Evolutionary conservation across 2,113 vertebrate species (phyloP), one percentile per base, ranked within the genome.

Genomic region (Etheostoma cragini): DNA sequence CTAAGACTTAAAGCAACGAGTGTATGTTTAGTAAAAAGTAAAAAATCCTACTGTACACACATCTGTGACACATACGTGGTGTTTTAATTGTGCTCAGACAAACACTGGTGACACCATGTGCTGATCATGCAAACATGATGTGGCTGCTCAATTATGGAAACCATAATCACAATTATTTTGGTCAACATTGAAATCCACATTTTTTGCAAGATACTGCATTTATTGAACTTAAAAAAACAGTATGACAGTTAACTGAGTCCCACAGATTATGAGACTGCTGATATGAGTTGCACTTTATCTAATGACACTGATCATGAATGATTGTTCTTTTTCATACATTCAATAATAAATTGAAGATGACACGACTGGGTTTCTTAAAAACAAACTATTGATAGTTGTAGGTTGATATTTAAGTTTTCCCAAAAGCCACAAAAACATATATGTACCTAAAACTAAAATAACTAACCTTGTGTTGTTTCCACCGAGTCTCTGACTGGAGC

Each of bases 251-350:
- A n/a, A n/a, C n/a, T n/a, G 3, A 38, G 57, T 75, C 65, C 75
- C 65, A 69, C 50, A 19, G 66, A 53, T 73, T 35, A 38, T 60
- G 57, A 81, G 56, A 33, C 78, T 35, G 72, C 78, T 85, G 21
- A 38, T 22, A 73, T 81, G 62, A 88, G 85, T 76, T 84, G 88
- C 89, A 91, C 88, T 91, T 93, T 87, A 80, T 88, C 67, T 30
- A 62, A 77, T 74, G 77, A 91, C 79, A 75, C 81, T 19, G 26
- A 26, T 26, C 26, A 26, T 46, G 67, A 26, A 26, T 78, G 87
- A 84, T 91, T 93, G 86, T 83, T 68, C n/a, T 80, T 89, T 42
- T 89, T 86, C 85, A 64, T 73, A 76, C 60, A 26, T 88, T 82
- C 50, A 80, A 33, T 64, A 90, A 85, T 87, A 90, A 90, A 91